Base-by-base conservation (phyloP, 2,797 vertebrate genomes). In the Anisognathus igniventris region DNA sequence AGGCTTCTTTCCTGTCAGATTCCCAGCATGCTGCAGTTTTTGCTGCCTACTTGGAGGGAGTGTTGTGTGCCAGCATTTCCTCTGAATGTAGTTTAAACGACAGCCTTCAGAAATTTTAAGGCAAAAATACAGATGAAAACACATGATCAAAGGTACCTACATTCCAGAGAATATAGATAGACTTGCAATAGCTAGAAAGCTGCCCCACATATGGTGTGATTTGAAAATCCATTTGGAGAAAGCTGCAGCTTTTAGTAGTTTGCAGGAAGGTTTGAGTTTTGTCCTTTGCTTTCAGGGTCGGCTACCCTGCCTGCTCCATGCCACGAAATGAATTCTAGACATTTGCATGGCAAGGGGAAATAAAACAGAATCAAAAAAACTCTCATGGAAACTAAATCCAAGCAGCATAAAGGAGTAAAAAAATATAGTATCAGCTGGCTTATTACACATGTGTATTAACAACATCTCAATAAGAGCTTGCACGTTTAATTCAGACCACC, bases 291-390 rank as follows among this genome's bases (percentile, higher is more conserved):
- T 57, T 40, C 24, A 78, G 31, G 16, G 33, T 20, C 56, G 19
- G 37, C 33, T 68, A 44, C 35, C 21, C 12, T 0, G 1, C 22
- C 50, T 79, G 24, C 57, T 65, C 42, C 27, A 17, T 20, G 42
- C 13, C 47, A 58, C 30, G 48, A 88, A 92, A 80, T 0, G 0
- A 28, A 86, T 58, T 57, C 35, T 0, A 0, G 20, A 25, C 5
- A 45, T 67, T 54, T 53, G 25, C 14, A 50, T 0, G 4, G 27
- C 53, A 83, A 71, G 33, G 12, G 22, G 23, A 80, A 94, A 64
- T 37, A 75, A 65, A 86, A 40, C 4, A 39, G 19, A 80, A 86
- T 48, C 4, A 40, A 60, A 80, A 42, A 75, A 24, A 27, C 10
- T 42, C 18, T 0, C 58, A n/a, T 18, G 23, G 28, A 86, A 92